These are phyloP conservation scores for Platalea minor DNA, from an alignment of 2,797 vertebrate genomes.

Conservation along the genomic window DNA sequence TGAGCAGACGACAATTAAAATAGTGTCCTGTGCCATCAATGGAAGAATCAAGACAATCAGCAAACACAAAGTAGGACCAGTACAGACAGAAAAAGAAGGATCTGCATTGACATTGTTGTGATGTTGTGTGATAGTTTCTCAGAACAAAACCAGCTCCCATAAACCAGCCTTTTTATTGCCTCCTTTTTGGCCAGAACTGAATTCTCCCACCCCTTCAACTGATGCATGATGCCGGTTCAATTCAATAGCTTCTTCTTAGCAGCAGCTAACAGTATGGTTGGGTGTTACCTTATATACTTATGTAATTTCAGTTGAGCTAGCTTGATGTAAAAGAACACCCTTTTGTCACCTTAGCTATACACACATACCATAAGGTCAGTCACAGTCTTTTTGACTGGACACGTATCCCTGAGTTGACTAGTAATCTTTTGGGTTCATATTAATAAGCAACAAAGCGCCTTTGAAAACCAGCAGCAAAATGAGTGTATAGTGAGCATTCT, in stretches of 20 bases:
- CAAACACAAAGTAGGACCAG: neutral
- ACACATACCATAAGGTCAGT: neutral
- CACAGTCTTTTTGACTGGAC: neutral
- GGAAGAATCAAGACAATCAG: neutral
- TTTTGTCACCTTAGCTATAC: conserved; percentile 36
- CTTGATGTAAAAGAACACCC: conserved; percentile 46
- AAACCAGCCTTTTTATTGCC: neutral
- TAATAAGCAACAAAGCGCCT: neutral
- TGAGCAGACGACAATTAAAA: neutral
- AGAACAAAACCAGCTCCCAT: neutral
- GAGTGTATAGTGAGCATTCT: neutral
- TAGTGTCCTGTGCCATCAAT: neutral
- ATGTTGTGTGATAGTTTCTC: neutral
- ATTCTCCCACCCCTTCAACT: neutral
- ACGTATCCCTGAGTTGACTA: neutral
- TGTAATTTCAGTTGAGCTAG: conserved; percentile 56
- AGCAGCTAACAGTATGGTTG: neutral
- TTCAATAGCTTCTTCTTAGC: neutral
- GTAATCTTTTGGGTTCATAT: neutral
- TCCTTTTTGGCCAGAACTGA: neutral
- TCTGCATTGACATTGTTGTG: neutral
- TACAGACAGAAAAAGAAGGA: neutral
- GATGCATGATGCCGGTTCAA: neutral
- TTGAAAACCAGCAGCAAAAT: neutral
- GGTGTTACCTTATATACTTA: conserved; percentile 52